Percentiles rank a stretch among this genome's conserved stretches.
Evolutionary conservation across 2,113 vertebrate species (phyloP).

Genomic region (Brienomyrus brachyistius): DNA sequence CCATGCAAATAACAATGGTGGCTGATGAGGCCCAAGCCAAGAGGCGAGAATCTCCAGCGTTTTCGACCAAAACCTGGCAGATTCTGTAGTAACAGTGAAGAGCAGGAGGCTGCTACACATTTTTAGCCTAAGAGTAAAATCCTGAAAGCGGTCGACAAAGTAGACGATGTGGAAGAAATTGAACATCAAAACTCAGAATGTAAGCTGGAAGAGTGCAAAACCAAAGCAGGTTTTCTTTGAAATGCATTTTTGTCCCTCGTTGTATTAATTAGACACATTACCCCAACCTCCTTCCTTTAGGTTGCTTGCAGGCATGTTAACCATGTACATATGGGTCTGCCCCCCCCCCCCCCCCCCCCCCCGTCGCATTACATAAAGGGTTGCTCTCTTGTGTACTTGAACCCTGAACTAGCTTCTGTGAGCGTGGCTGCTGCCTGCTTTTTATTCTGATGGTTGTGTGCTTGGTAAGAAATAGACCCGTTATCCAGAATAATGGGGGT

Average conservation of each 20-base stretch:
- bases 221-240: conserved; percentile 4
- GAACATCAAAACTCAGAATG: background rate
- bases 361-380: too few species aligned
- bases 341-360: too few species aligned
- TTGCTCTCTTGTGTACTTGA: background rate
- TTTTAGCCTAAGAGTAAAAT: background rate
- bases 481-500: background rate
- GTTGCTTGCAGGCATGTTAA: conserved; percentile 8
- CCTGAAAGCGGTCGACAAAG: background rate
- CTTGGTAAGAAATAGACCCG: background rate
- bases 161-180: background rate
- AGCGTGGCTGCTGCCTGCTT: background rate
- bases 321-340: background rate
- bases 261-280: background rate
- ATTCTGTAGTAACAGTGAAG: background rate
- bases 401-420: background rate
- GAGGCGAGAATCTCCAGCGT: background rate
- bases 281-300: background rate
- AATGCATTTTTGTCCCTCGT: background rate
- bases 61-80: background rate
- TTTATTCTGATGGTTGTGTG: background rate
- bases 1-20: background rate
- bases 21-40: background rate
- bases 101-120: background rate
- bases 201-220: background rate